A percentile compares a stretch with the other conserved stretches of the same genome.
Conservation (phyloP, 1,140 invertebrate genomes). For the Anoplophora glabripennis region DNA sequence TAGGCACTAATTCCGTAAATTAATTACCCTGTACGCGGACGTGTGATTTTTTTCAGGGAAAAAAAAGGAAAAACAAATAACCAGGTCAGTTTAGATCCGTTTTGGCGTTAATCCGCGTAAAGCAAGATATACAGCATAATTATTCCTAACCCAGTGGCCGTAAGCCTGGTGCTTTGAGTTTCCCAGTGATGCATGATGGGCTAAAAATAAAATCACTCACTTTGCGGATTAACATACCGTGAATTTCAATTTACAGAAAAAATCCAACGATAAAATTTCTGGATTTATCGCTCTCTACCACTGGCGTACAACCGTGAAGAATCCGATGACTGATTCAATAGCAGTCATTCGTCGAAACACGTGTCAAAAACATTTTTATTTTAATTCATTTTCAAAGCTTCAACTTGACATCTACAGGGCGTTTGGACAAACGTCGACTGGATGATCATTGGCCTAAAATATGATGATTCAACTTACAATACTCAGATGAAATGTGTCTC, state of each 20-base stretch:
- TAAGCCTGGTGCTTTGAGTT: slow-evolving; percentile 27
- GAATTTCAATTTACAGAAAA: slow-evolving; percentile 14
- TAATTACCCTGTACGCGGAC: too few species aligned
- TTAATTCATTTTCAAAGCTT: too few species aligned
- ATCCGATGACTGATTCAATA: too few species aligned
- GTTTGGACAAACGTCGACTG: too few species aligned
- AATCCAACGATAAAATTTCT: slow-evolving; percentile 10
- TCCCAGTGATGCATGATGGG: slow-evolving; percentile 32
- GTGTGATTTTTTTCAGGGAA: too few species aligned
- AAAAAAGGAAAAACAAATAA: slow-evolving; percentile 12
- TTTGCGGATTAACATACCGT: slow-evolving; percentile 15
- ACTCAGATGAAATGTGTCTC: too few species aligned
- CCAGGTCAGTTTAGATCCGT: slow-evolving; percentile 19
- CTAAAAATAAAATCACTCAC: slow-evolving; percentile 30
- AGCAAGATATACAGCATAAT: slow-evolving; percentile 43
- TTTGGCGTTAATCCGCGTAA: slow-evolving; percentile 38
- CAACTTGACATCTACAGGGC: too few species aligned
- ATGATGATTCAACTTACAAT: too few species aligned
- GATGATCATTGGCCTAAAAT: too few species aligned
- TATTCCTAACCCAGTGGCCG: slow-evolving; percentile 37
- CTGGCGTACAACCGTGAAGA: background rate
- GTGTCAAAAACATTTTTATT: too few species aligned
- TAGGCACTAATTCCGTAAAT: too few species aligned
- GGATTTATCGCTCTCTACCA: slow-evolving; percentile 6
- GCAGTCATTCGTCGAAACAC: too few species aligned